Conservation (phyloP, 2,797 vertebrate genomes). For the Prionace glauca region DNA sequence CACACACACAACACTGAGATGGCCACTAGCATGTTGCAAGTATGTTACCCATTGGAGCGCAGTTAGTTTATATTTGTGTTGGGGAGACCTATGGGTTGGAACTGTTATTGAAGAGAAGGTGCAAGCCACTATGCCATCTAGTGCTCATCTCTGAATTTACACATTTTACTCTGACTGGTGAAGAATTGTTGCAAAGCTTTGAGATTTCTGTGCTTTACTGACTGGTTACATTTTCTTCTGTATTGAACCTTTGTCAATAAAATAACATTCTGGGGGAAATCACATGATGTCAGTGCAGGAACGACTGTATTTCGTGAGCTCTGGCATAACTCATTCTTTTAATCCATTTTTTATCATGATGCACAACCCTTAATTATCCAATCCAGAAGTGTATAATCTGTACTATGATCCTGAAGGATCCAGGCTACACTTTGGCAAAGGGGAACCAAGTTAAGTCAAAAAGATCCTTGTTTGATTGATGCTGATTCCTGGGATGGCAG, state of each 20-base stretch:
- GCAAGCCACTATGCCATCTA: not conserved
- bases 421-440: too few relatives aligned
- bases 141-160: not conserved
- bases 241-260: not conserved
- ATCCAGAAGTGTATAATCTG: too few relatives aligned
- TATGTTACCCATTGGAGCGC: not conserved
- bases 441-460: too few relatives aligned
- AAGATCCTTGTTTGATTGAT: too few relatives aligned
- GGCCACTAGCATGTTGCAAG: not conserved
- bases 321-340: too few relatives aligned
- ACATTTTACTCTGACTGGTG: not conserved
- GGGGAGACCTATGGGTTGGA: not conserved
- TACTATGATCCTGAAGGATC: too few relatives aligned
- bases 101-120: not conserved
- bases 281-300: too few relatives aligned
- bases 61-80: not conserved
- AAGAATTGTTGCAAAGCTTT: not conserved
- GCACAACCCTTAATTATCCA: too few relatives aligned
- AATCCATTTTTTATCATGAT: too few relatives aligned
- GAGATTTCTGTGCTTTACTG: not conserved
- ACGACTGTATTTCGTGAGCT: too few relatives aligned
- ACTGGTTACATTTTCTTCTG: not conserved
- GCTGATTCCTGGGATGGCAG: too few relatives aligned
- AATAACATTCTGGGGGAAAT: not conserved
- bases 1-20: not conserved